Conservation (phyloP, 2,888 invertebrate species). For the Melanostoma scalare region DNA sequence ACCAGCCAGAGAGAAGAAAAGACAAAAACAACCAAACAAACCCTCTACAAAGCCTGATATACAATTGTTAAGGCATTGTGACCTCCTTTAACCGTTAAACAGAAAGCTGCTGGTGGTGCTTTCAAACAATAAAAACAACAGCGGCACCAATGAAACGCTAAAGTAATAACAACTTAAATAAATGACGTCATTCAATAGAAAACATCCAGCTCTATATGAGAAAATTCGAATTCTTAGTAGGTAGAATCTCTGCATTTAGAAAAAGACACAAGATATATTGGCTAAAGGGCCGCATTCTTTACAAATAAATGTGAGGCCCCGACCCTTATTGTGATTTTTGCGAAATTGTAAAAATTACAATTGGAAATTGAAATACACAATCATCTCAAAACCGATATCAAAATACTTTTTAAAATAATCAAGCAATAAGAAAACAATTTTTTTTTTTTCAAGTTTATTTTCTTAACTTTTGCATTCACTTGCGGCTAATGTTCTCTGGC, state of each 20-base stretch:
- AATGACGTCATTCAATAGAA: slow-evolving; percentile 67
- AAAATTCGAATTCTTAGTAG: slow-evolving; percentile 20
- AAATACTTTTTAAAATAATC: background rate
- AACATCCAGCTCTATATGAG: slow-evolving; percentile 15
- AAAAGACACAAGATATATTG: no score
- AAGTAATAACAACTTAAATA: slow-evolving; percentile 68
- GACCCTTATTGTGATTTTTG: no score
- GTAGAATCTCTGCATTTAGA: background rate
- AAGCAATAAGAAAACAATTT: slow-evolving; percentile 48
- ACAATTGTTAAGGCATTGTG: slow-evolving; percentile 53
- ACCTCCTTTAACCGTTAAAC: slow-evolving; percentile 63
- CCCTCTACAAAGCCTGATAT: slow-evolving; percentile 10
- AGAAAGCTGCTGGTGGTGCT: slow-evolving; percentile 21
- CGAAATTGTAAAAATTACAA: no score
- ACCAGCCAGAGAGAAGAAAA: slow-evolving; percentile 26
- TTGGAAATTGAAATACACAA: no score
- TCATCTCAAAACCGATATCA: no score
- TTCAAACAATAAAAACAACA: slow-evolving; percentile 12
- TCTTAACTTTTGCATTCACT: no score
- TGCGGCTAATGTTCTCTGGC: no score
- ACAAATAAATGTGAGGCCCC: background rate
- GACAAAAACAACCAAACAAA: slow-evolving; percentile 6
- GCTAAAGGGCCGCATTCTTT: background rate
- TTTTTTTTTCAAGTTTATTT: slow-evolving; percentile 39
- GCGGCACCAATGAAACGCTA: slow-evolving; percentile 59